These are phyloP conservation scores for Deilephila elpenor DNA, from an alignment of 2,888 invertebrate species.

Conservation along the genomic window DNA sequence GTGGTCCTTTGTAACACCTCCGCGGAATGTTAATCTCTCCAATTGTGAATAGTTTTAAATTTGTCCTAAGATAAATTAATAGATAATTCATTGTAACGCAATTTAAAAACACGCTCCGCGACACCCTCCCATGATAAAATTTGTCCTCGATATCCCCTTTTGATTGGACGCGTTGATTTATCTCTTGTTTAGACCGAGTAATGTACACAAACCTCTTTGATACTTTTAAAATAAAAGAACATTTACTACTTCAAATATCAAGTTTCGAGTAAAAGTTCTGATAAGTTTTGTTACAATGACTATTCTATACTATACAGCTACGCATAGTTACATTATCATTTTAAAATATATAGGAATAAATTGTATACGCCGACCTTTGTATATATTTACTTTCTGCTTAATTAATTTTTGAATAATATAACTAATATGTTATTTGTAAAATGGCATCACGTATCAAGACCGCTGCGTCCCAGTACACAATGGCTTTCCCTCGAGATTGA, in stretches of 20 bases:
- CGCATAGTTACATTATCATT: too few species aligned
- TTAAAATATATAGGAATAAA: too few species aligned
- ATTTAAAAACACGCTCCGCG: conserved; percentile 77
- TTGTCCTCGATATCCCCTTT: conserved; percentile 82
- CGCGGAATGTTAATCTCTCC: background rate
- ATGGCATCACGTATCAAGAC: conserved; percentile 62
- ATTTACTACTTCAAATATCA: background rate
- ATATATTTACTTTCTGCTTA: background rate
- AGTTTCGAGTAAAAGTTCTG: too few species aligned
- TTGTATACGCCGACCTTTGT: too few species aligned
- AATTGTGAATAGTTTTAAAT: conserved; percentile 37
- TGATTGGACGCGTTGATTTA: conserved; percentile 83
- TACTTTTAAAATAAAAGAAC: conserved; percentile 48
- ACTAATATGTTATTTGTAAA: background rate
- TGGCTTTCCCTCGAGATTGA: conserved; percentile 69
- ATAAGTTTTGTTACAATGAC: too few species aligned
- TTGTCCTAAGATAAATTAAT: conserved; percentile 63
- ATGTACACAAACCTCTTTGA: conserved; percentile 62
- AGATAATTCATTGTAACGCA: conserved; percentile 76
- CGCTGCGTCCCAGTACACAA: conserved; percentile 42
- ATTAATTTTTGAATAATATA: background rate
- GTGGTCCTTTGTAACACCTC: conserved; percentile 50
- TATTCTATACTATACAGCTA: too few species aligned
- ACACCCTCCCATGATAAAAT: conserved; percentile 76
- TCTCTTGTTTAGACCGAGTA: conserved; percentile 72